phyloP scores from a whole-genome alignment of 2,797 vertebrate genomes.

The Chromis chromis region DNA sequence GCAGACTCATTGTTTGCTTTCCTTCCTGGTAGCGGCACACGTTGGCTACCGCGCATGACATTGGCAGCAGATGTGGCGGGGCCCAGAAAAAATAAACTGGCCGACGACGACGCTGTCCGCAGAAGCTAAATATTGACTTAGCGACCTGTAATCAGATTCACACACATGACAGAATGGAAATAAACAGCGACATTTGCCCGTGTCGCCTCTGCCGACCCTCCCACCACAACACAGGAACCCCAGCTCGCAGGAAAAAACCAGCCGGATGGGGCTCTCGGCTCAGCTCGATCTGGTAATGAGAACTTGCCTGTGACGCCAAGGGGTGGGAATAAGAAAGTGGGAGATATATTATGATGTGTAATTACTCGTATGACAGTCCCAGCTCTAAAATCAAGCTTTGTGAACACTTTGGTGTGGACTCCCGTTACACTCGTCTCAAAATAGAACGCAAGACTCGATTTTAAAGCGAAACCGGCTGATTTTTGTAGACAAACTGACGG shows the following conservation, averaged over 20 bases:
- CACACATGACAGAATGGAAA: constrained; percentile 87
- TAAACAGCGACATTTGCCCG: constrained; percentile 84
- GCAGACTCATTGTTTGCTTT: constrained; percentile 80
- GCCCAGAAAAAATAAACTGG: constrained; percentile 84
- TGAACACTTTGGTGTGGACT: constrained; percentile 33
- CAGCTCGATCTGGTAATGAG: constrained; percentile 78
- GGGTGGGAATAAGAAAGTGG: constrained; percentile 73
- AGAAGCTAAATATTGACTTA: constrained; percentile 89
- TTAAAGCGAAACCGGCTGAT: not conserved
- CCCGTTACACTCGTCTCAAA: constrained; percentile 26
- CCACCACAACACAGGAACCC: constrained; percentile 81
- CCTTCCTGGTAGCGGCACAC: constrained; percentile 72
- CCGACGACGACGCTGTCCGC: constrained; percentile 80
- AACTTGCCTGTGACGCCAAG: constrained; percentile 68
- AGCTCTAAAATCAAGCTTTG: constrained; percentile 47
- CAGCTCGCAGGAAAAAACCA: constrained; percentile 59
- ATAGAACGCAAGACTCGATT: constrained; percentile 29
- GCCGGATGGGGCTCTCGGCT: constrained; percentile 64
- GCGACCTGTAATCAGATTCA: constrained; percentile 89
- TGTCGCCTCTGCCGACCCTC: constrained; percentile 72
- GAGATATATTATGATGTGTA: constrained; percentile 70
- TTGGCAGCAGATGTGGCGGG: constrained; percentile 83
- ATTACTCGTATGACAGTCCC: constrained; percentile 62
- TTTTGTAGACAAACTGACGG: constrained; percentile 2
- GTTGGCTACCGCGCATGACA: constrained; percentile 76